Base-by-base conservation (phyloP, 2,888 invertebrate species). In the Lamproptera curius region DNA sequence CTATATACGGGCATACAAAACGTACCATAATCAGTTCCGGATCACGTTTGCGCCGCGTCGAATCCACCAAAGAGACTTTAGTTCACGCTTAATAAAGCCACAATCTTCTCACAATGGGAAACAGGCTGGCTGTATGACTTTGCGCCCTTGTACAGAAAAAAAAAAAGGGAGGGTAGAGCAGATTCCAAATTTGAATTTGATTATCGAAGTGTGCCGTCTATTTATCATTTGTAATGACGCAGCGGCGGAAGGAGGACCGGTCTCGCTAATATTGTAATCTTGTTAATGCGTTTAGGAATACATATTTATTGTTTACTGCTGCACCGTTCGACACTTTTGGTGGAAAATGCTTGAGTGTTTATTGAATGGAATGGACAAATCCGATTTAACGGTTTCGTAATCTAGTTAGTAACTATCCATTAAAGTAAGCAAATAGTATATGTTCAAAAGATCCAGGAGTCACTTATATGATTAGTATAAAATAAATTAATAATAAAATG, bases 41-140 rank as follows among this genome's bases (percentile, higher is more conserved):
- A 89, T 90, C 90, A 89, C 90, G 91, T 90, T 90, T 68, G 88
- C 63, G 71, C 80, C 89, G 87, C 76, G 79, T 77, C 89, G 87
- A 90, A 90, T 90, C 84, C 67, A 76, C 78, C 79, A 80, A 82
- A 83, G 80, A 81, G 80, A 80, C 73, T 74, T 76, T 73, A 75
- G 69, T 86, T 84, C 79, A 87, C 84, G 87, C 75, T 80, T 84
- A 85, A 85, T 86, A 87, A 84, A 82, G 77, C 72, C 74, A 84
- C 86, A 84, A 86, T 81, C 80, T 84, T 84, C 80, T 81, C 80
- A 86, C 83, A 85, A 85, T 83, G 80, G 73, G 67, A 70, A 71
- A 73, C 73, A 73, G 73, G 61, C 73, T 73, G 74, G 69, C 74
- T 72, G 73, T 63, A 65, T 65, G 67, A 70, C 66, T 58, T 68